Evolutionary conservation across 2,888 invertebrate genomes (phyloP).

Genomic region (Crocallis elinguaria): DNA sequence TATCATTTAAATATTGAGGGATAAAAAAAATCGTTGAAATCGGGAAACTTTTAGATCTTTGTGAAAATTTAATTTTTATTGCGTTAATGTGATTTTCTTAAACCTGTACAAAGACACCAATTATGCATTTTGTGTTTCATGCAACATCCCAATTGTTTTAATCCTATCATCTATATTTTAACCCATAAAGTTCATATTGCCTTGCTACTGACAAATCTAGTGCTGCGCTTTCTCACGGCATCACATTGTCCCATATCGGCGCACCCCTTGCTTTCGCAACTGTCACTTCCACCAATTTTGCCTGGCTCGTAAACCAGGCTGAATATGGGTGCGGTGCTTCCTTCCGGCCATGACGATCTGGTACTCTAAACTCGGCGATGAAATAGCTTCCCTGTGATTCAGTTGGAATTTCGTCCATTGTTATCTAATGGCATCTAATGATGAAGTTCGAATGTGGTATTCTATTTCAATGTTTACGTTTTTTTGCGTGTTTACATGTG

Average conservation of each 20-base stretch:
- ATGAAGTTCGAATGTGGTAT: not conserved
- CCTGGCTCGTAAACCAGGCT: constrained; percentile 37
- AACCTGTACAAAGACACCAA: no score
- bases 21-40: no score
- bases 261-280: constrained; percentile 54
- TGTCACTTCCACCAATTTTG: constrained; percentile 44
- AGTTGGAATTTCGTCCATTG: not conserved
- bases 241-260: constrained; percentile 40
- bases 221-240: constrained; percentile 43
- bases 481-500: not conserved
- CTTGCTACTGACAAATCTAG: constrained; percentile 2
- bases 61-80: no score
- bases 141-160: no score
- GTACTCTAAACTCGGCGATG: constrained; percentile 19
- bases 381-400: constrained; percentile 17
- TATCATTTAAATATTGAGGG: no score
- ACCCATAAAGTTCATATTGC: constrained; percentile 18
- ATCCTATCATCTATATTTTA: not conserved
- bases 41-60: no score
- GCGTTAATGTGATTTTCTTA: no score
- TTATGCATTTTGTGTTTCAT: no score
- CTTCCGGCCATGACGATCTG: constrained; percentile 37
- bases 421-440: not conserved
- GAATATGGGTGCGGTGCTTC: constrained; percentile 47
- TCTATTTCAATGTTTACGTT: not conserved